Base-by-base conservation (phyloP, 1,140 invertebrate species). In the Meloidogyne floridensis region DNA sequence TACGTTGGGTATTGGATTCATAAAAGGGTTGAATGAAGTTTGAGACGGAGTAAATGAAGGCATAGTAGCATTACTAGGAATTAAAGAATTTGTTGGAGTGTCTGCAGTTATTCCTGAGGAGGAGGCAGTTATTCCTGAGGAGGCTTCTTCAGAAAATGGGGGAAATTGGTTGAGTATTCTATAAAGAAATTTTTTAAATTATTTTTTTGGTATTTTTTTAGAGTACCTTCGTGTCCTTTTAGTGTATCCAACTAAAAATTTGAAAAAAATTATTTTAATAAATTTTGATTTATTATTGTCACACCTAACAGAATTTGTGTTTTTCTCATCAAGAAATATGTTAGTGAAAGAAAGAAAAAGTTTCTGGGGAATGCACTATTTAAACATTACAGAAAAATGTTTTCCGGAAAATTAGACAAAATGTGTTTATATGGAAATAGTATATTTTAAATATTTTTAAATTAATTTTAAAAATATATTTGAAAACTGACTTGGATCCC, bases 151-250 rank as follows among this genome's bases (percentile, higher is more conserved):
- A 10, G 1, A 8, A 47, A 11, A 1, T 15, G 13, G 54, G 54
- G 43, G 78, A 20, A 53, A 73, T n/a, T 53, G 2, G 13, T 47
- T 70, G 77, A 74, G 51, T 13, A 43, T 20, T 74, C 72, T 51
- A 8, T n/a, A n/a, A 80, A 75, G n/a, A 32, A 47, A 6, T 47
- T 77, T 71, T 54, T 56, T 71, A 18, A 18, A 53, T 69, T 47
- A 47, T 72, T 84, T 18, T 20, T 75, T 8, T 54, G 32, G 32
- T 32, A 47, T 65, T 32, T 15, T 74, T 84, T 54, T 42, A 13
- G 86, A 80, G 53, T 86, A 88, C 20, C 86, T 74, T 76, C 85
- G 43, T 32, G 87, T 88, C 53, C 87, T 74, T 78, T 88, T 88
- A 8, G 87, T 88, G 56, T 88, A 88, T 11, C 87, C 87, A 69